A percentile compares a stretch with the other conserved stretches of the same genome.
These are phyloP conservation scores for Calypte anna DNA, from an alignment of 2,113 vertebrate genomes.

Conservation along the genomic window DNA sequence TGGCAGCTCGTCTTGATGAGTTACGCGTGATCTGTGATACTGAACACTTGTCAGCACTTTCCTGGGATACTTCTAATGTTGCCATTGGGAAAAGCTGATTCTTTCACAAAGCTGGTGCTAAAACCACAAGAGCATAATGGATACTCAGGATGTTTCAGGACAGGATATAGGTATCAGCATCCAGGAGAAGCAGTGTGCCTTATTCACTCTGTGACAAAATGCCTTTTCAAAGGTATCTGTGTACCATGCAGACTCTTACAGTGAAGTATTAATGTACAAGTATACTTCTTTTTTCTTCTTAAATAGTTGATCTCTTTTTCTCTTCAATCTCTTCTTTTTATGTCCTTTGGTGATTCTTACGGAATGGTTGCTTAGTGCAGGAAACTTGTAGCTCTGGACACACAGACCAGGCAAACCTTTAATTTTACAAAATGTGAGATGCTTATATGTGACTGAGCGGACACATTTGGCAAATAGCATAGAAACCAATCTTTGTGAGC, in stretches of 20 bases:
- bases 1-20: neutral
- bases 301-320: neutral
- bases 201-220: neutral
- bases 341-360: neutral
- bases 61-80: neutral
- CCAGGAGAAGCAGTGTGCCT: neutral
- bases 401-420: neutral
- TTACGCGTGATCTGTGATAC: neutral
- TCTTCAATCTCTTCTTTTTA: neutral
- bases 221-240: neutral
- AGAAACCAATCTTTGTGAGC: neutral
- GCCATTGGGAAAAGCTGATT: neutral
- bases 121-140: neutral
- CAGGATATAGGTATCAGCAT: neutral
- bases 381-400: neutral
- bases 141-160: neutral
- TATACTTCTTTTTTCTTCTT: neutral
- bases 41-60: neutral
- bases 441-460: fast-evolving
- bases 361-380: neutral
- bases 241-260: neutral
- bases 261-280: neutral
- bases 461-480: neutral
- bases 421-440: neutral
- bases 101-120: neutral